Evolutionary conservation across 1,140 invertebrate species (phyloP), one percentile per base, ranked within the genome.

Genomic region (Globodera rostochiensis): DNA sequence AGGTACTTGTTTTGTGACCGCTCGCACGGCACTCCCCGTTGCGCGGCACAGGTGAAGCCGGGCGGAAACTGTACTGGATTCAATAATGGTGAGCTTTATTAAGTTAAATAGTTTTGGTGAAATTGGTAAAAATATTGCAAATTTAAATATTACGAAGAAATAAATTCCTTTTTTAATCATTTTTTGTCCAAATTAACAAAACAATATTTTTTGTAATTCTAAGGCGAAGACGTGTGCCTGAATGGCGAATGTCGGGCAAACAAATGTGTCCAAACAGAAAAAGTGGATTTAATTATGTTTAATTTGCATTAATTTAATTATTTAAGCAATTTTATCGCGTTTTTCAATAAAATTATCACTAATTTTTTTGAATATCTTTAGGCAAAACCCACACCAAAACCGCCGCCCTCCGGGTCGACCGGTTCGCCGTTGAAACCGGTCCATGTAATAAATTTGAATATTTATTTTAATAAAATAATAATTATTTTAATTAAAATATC

Each of bases 1-100:
- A 84, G 84, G 82, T 89, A 84, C 66, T 76, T 89, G 5, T 89
- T 89, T 82, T 89, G 88, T 77, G 87, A 88, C 73, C 71, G 70
- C 6, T 86, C 86, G 6, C 75, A 83, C 70, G 89, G 87, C 6
- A 36, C 64, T 8, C 86, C 82, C n/a, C 80, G 84, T 21, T 89
- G 88, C 81, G 84, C 85, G 13, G 74, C 89, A 4, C 89, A 90
- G 64, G 81, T 89, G 15, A 70, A 77, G 36, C 25, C 76, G 8
- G 86, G 86, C 46, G 86, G 87, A 78, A 78, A 78, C 36, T 78
- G 77, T n/a, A 78, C 53, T 25, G 77, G 77, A 45, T 78, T 78
- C 21, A 13, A 0, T 47, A 78, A 50, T 6, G 77, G 77, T 78
- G 19, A 45, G 1, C 45, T 64, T 36, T 36, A 36, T 36, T 36